Evolutionary conservation across 1,140 invertebrate species (phyloP), one percentile per base, ranked within the genome.

Genomic region (Mamestra configurata): DNA sequence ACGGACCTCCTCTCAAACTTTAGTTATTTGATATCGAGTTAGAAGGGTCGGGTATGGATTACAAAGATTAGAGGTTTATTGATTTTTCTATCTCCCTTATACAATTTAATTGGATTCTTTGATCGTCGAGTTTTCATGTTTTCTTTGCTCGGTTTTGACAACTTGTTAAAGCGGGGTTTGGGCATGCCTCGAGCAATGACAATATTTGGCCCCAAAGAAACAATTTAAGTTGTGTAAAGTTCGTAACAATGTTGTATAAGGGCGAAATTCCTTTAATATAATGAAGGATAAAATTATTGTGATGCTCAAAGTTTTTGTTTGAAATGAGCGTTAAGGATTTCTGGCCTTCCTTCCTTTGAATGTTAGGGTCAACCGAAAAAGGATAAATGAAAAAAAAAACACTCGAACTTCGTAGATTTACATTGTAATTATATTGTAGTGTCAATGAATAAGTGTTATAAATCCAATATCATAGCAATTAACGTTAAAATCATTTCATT

Each of bases 401-500:
- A 66, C 35, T 37, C 31, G 18, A 64, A 37, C 59, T 66, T 66
- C 40, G 18, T 43, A 66, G 61, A 20, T 66, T 66, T 40, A 24
- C 22, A 24, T 27, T 15, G 40, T n/a, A 27, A 43, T 43, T 43
- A 61, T 43, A 66, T 22, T 8, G 37, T 70, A 70, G 66, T 49
- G 40, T 70, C 66, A 70, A 70, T 49, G 43, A 49, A 49, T 70
- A 70, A 43, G 66, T 70, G 66, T 70, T 70, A 70, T 70, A 49
- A 70, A 27, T 46, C 40, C 40, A 70, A 46, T 70, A 49, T 49
- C 66, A 70, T 70, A 70, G 40, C 0, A 24, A 27, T 70, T 27
- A 70, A 70, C 24, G 66, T 70, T 13, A 68, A 15, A 46, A 64
- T 59, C 31, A 8, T 2, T 64, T 64, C 6, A 37, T 64, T n/a